A percentile compares a stretch with the other conserved stretches of the same genome.
Evolutionary conservation across 2,113 vertebrate species (phyloP).

Genomic region (Geothlypis trichas): DNA sequence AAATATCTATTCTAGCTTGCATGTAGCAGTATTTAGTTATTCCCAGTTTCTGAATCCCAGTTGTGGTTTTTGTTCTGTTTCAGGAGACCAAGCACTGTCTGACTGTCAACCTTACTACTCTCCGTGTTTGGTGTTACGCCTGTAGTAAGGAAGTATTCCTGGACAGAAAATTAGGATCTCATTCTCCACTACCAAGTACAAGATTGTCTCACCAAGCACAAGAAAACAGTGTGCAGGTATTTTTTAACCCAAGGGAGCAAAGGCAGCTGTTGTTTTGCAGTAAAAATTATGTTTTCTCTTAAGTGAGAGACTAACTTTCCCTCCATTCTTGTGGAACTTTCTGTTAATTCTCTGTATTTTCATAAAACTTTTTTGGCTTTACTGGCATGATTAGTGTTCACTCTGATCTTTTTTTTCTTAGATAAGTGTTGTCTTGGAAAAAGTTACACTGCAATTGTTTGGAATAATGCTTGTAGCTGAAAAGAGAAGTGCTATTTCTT

Average conservation of each 20-base stretch:
- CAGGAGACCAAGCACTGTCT: slow-evolving; percentile 94
- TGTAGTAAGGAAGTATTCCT: slow-evolving; percentile 97
- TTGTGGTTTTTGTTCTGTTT: background rate
- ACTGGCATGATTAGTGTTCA: background rate
- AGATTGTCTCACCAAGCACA: slow-evolving; percentile 74
- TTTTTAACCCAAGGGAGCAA: background rate
- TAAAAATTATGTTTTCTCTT: background rate
- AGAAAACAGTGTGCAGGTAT: slow-evolving; percentile 81
- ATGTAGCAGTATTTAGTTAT: background rate
- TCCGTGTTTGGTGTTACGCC: slow-evolving; percentile 97
- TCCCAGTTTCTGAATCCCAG: background rate
- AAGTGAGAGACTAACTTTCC: background rate
- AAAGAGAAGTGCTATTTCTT: background rate
- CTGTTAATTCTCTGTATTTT: background rate
- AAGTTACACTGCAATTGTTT: background rate
- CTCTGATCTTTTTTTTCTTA: background rate
- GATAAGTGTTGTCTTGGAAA: background rate
- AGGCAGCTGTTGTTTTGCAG: background rate
- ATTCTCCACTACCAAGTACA: slow-evolving; percentile 72
- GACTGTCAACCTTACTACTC: slow-evolving; percentile 96
- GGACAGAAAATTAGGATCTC: slow-evolving; percentile 89
- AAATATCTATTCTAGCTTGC: background rate
- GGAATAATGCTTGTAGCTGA: background rate
- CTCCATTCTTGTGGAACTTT: background rate
- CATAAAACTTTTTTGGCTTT: background rate